These are phyloP conservation scores for Scytalopus superciliaris DNA, from an alignment of 2,113 vertebrate species.

Conservation along the genomic window DNA sequence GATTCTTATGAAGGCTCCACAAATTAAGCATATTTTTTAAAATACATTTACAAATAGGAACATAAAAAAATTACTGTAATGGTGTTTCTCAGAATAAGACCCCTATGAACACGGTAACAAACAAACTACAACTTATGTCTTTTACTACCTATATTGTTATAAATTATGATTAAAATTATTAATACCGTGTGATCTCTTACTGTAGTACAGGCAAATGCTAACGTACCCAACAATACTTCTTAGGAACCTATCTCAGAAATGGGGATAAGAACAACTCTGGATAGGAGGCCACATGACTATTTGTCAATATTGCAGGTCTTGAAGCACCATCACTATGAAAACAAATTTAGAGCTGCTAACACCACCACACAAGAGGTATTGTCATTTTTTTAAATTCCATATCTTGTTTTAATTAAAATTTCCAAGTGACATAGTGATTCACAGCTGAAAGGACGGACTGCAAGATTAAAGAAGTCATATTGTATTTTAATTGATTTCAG, in stretches of 20 bases:
- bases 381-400: not conserved
- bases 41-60: not conserved
- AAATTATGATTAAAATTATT: not conserved
- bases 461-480: not conserved
- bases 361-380: not conserved
- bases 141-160: not conserved
- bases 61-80: not conserved
- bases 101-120: not conserved
- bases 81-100: not conserved
- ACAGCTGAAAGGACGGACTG: not conserved
- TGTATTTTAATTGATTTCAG: slow-evolving; percentile 3
- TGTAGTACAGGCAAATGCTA: not conserved
- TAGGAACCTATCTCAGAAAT: not conserved
- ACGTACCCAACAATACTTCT: not conserved
- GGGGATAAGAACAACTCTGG: not conserved
- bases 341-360: not conserved
- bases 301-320: not conserved
- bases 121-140: fast-evolving
- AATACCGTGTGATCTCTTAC: not conserved
- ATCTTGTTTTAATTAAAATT: slow-evolving; percentile 11
- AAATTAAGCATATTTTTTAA: not conserved
- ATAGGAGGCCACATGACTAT: not conserved
- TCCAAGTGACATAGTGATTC: not conserved
- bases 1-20: not conserved
- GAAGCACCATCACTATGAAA: not conserved